Conservation (phyloP, 1,140 invertebrate genomes). For the Globodera ellingtonae region DNA sequence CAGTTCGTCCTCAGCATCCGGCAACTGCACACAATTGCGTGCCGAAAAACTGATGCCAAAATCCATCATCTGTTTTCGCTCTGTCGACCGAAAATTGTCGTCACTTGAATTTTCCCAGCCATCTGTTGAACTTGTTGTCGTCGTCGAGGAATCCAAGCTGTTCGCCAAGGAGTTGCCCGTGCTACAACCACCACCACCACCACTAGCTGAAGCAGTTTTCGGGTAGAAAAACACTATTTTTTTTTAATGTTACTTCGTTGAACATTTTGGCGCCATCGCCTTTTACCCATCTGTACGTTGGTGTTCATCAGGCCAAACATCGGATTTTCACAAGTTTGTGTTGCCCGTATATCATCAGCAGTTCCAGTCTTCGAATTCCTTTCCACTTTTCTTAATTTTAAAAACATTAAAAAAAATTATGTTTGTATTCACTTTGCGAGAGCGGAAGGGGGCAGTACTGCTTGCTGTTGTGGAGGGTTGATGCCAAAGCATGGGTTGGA, state of each 20-base stretch:
- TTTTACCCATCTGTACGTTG: not conserved
- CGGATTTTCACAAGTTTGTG: not conserved
- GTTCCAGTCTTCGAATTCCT: not conserved
- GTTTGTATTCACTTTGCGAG: too few species aligned
- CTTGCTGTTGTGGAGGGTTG: not conserved
- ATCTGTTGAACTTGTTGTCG: too few species aligned
- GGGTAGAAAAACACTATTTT: too few species aligned
- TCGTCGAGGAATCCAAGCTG: too few species aligned
- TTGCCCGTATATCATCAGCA: too few species aligned
- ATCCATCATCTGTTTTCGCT: too few species aligned
- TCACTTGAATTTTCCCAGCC: too few species aligned
- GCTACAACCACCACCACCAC: too few species aligned
- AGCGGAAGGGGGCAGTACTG: not conserved
- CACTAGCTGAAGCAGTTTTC: too few species aligned
- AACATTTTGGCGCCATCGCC: not conserved
- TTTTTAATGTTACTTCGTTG: not conserved
- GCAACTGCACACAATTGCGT: not conserved
- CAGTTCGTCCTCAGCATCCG: not conserved
- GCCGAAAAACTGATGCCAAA: not conserved
- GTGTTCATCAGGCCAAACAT: not conserved
- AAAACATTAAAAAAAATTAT: too few species aligned
- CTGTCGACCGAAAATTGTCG: too few species aligned
- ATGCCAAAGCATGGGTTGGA: slow-evolving; percentile 49
- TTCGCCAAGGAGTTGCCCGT: too few species aligned
- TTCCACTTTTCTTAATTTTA: not conserved